These are phyloP conservation scores for Caenorhabditis elegans DNA, from an alignment of 1,140 invertebrate species.

Conservation along the genomic window DNA sequence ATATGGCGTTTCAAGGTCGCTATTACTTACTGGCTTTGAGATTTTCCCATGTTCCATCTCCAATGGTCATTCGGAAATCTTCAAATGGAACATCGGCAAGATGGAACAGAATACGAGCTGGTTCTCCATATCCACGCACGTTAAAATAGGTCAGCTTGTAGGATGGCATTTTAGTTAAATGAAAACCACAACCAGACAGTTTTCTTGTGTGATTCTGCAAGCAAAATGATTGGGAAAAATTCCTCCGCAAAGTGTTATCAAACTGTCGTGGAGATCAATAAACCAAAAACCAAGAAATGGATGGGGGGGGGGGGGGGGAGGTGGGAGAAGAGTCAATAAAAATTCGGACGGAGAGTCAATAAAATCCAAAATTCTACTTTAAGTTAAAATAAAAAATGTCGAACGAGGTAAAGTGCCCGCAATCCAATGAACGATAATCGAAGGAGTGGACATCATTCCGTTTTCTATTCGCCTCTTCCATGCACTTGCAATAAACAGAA, in stretches of 20 bases:
- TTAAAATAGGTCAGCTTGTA: conserved; percentile 45
- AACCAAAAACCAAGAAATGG: no score
- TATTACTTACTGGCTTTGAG: neutral
- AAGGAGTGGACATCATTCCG: conserved; percentile 11
- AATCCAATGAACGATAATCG: neutral
- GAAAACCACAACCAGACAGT: no score
- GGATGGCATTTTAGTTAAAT: no score
- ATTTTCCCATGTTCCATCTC: conserved; percentile 6
- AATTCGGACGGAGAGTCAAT: no score
- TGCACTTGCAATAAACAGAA: conserved; percentile 12
- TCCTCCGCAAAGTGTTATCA: no score
- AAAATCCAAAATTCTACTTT: no score
- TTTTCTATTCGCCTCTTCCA: conserved; percentile 26
- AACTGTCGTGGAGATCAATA: no score
- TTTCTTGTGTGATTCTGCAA: no score
- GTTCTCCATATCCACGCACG: conserved; percentile 35
- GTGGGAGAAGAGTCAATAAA: no score
- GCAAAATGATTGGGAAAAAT: no score
- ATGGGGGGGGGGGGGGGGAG: no score
- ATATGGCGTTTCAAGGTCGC: no score
- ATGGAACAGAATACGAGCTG: conserved; percentile 25
- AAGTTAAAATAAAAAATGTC: neutral
- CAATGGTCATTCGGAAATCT: conserved; percentile 2
- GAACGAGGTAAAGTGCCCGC: conserved; percentile 15
- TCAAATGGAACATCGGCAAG: conserved; percentile 40